Evolutionary conservation across 2,113 vertebrate genomes (phyloP).

Genomic region (Lepisosteus osseus): DNA sequence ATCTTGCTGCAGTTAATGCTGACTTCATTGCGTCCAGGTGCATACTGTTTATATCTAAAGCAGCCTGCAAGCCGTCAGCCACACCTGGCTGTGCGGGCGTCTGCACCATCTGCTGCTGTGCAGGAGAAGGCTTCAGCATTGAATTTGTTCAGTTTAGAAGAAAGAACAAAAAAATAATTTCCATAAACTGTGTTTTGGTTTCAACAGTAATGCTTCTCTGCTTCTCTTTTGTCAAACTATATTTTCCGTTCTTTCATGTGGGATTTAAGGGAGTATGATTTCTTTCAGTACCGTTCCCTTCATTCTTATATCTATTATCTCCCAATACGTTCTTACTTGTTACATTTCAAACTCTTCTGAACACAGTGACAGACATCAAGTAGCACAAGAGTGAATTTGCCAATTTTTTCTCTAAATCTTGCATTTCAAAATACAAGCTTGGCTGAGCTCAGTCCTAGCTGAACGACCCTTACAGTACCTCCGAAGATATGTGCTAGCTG

Average conservation of each 20-base stretch:
- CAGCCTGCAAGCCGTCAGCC: slow-evolving; percentile 14
- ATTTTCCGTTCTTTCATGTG: slow-evolving; percentile 15
- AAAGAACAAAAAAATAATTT: background rate
- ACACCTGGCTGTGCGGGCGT: slow-evolving; percentile 30
- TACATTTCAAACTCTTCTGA: slow-evolving; percentile 13
- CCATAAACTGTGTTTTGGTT: slow-evolving; percentile 21
- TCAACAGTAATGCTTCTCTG: slow-evolving; percentile 21
- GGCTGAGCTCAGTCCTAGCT: background rate
- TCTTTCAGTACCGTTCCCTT: slow-evolving; percentile 38
- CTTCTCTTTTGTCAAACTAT: slow-evolving; percentile 16
- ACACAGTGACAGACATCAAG: slow-evolving; percentile 1
- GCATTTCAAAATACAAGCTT: background rate
- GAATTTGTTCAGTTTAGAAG: background rate
- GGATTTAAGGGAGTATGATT: slow-evolving; percentile 36
- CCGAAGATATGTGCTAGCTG: background rate
- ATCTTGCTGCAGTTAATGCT: background rate
- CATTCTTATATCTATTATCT: slow-evolving; percentile 31
- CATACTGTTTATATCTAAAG: background rate
- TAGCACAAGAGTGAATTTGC: background rate
- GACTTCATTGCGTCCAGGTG: background rate
- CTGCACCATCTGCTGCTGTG: slow-evolving; percentile 31
- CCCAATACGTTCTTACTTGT: background rate
- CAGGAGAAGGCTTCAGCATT: slow-evolving; percentile 1
- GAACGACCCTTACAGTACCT: background rate
- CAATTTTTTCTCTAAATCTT: background rate